A percentile compares a stretch with the other conserved stretches of the same genome.
Evolutionary conservation across 2,888 invertebrate genomes (phyloP).

Genomic region (Teleogryllus oceanicus): DNA sequence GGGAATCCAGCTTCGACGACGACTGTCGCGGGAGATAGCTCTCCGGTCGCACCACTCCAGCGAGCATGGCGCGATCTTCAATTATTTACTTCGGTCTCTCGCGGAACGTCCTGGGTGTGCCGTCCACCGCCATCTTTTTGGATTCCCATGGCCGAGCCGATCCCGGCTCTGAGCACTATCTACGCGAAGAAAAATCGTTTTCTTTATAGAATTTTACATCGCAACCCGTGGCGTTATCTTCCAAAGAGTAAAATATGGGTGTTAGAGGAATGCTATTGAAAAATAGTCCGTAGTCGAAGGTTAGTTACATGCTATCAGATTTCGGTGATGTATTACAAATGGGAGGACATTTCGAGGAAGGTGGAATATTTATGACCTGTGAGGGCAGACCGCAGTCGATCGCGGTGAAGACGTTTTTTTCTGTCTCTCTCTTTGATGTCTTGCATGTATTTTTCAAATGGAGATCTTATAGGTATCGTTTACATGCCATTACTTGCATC

Average conservation of each 20-base stretch:
- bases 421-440: no score
- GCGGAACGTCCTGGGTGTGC: neutral
- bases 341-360: neutral
- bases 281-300: neutral
- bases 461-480: no score
- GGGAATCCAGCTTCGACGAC: neutral
- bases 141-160: neutral
- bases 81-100: neutral
- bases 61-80: neutral
- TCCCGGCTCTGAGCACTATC: neutral
- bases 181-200: neutral
- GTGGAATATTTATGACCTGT: no score
- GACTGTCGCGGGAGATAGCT: neutral
- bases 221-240: neutral
- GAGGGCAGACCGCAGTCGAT: no score
- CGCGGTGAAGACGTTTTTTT: no score
- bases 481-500: no score
- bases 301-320: neutral
- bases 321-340: conserved; percentile 2
- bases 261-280: neutral
- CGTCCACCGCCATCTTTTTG: no score
- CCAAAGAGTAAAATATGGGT: neutral
- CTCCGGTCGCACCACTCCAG: neutral
- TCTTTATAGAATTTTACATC: neutral
- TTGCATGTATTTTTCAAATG: no score